phyloP scores from a whole-genome alignment of 2,113 vertebrate genomes.

The Pituophis catenifer region DNA sequence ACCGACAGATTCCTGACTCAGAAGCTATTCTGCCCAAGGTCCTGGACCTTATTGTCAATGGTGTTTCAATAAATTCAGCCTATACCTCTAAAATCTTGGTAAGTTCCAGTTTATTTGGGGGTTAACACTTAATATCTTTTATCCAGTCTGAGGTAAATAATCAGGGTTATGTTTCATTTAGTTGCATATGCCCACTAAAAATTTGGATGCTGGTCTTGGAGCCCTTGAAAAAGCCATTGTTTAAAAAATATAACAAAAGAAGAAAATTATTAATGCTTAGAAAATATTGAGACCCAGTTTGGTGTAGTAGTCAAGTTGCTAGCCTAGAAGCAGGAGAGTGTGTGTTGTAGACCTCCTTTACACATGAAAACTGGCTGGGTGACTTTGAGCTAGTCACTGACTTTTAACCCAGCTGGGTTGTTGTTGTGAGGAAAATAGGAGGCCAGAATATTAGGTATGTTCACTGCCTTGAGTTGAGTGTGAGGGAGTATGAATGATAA shows the following conservation, averaged over 20 bases:
- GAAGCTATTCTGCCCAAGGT: constrained; percentile 77
- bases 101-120: constrained; percentile 15
- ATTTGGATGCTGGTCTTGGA: background rate
- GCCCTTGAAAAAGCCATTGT: background rate
- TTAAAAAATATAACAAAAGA: background rate
- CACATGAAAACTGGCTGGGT: background rate
- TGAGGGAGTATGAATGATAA: background rate
- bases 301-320: background rate
- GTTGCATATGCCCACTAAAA: background rate
- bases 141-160: background rate
- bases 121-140: background rate
- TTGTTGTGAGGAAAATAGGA: background rate
- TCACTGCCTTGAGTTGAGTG: background rate
- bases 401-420: background rate
- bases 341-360: background rate
- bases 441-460: background rate
- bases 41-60: constrained; percentile 84
- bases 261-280: background rate
- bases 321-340: background rate
- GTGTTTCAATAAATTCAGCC: constrained; percentile 92
- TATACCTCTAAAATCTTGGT: constrained; percentile 98
- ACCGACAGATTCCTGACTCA: constrained; percentile 80
- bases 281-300: background rate
- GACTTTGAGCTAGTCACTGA: background rate
- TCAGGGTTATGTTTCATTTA: background rate